Evolutionary conservation across 92 coral and sea anemone species (phyloP), one percentile per base, ranked within the genome.

Genomic region (Porites evermanni): DNA sequence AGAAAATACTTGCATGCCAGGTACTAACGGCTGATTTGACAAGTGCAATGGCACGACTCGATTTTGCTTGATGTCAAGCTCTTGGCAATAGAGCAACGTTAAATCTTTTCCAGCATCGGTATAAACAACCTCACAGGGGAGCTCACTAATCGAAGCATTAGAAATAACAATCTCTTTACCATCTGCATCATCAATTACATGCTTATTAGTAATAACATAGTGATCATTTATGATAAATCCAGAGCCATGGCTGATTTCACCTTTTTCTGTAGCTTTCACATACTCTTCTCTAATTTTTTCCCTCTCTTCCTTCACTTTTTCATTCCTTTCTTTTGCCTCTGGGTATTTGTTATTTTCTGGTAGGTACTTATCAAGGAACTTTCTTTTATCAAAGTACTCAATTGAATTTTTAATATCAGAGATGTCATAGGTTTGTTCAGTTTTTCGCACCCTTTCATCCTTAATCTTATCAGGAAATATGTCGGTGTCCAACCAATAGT

Each of bases 1-100:
- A 4, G 84, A 18, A 53, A 69, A 68, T 8, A 80, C 12, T 29
- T 68, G 50, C 67, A 67, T 18, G 17, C 84, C 84, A 4, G 84
- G 53, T n/a, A 54, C 1, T 12, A 70, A 14, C 1, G 64, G 0
- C 8, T 80, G 12, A 11, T 53, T 26, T 7, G 75, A 80, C 8
- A 80, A 53, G 7, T 53, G 29, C 16, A 80, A 54, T 68, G 53
- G 65, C 0, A 4, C n/a, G 24, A 80, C 54, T 2, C 2, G 10
- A 8, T 4, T 12, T 8, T 65, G 0, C 8, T 53, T 32, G 10
- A 8, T 0, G n/a, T 80, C 3, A 16, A 32, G 84, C 10, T 21
- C 38, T 13, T 2, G 29, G 20, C 75, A 80, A 70, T 29, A 29
- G 0, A 80, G 67, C 73, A 80, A 6, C 1, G 84, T 76, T n/a